These are phyloP conservation scores for Arbacia lixula DNA, from an alignment of 53 echinoderm and acorn worm species.

Conservation along the genomic window DNA sequence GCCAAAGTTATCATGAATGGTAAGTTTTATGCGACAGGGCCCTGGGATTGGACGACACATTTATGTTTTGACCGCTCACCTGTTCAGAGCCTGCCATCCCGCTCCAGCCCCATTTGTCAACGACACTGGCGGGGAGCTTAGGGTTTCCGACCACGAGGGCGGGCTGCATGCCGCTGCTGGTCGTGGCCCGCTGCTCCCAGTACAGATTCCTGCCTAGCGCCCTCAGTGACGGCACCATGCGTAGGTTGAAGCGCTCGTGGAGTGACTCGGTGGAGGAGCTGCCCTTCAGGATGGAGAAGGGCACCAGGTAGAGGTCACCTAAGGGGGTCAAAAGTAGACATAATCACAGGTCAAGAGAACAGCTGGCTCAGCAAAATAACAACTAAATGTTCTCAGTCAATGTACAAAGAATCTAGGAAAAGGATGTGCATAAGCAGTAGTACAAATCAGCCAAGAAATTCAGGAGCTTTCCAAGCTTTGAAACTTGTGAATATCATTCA, in stretches of 20 bases:
- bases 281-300: constrained; percentile 88
- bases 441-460: too few species aligned
- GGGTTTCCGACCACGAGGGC: constrained; percentile 92
- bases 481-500: too few species aligned
- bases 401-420: too few species aligned
- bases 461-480: too few species aligned
- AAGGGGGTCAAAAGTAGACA: too few species aligned
- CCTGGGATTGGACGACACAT: too few species aligned
- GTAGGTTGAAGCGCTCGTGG: constrained; percentile 89
- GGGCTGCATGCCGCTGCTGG: constrained; percentile 89
- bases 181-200: constrained; percentile 77
- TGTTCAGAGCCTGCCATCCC: constrained; percentile 86
- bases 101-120: constrained; percentile 95
- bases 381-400: too few species aligned
- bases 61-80: constrained; percentile 26
- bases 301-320: constrained; percentile 97
- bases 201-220: constrained; percentile 75
- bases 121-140: constrained; percentile 76
- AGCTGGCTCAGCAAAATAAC: too few species aligned
- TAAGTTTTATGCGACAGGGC: too few species aligned
- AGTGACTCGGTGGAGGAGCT: constrained; percentile 79
- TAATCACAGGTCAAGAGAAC: too few species aligned
- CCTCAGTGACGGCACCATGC: constrained; percentile 89
- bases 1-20: too few species aligned
- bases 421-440: too few species aligned